Conservation (phyloP, 2,888 invertebrate genomes). For the Drosophila koepferae region DNA sequence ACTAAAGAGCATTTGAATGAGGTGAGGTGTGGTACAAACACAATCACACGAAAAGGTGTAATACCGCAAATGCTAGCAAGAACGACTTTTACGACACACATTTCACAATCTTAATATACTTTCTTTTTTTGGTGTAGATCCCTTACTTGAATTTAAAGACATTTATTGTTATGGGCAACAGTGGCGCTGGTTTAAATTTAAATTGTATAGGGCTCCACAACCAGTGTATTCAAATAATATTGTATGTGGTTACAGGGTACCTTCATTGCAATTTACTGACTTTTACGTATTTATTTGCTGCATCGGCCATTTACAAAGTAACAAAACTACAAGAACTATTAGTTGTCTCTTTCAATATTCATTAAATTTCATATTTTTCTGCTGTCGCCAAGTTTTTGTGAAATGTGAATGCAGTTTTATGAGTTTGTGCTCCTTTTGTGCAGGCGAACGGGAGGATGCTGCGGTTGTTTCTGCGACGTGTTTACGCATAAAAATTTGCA, state of each 20-base stretch:
- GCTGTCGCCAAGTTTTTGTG: conserved; percentile 33
- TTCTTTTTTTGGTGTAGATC: conserved; percentile 12
- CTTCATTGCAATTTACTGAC: no score
- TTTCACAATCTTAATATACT: conserved; percentile 25
- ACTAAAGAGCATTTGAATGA: conserved; percentile 28
- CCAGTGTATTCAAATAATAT: background rate
- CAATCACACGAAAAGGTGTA: conserved; percentile 77
- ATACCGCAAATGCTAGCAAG: conserved; percentile 56
- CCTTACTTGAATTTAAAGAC: conserved; percentile 45
- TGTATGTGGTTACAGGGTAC: background rate
- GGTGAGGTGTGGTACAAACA: no score
- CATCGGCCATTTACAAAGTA: background rate
- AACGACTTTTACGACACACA: conserved; percentile 56
- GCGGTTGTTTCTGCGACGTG: conserved; percentile 60
- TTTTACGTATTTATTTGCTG: background rate
- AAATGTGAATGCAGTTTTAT: conserved; percentile 66
- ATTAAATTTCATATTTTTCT: conserved; percentile 15
- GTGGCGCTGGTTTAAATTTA: background rate
- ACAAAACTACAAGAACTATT: conserved; percentile 11
- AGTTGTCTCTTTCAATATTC: conserved; percentile 34
- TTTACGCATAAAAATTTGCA: conserved; percentile 68
- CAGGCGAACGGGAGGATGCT: conserved; percentile 33
- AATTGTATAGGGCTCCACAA: background rate
- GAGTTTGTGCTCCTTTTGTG: conserved; percentile 32
- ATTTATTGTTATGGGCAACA: conserved; percentile 18